Conservation (phyloP, 2,797 vertebrate genomes). For the Nothura maculosa region DNA sequence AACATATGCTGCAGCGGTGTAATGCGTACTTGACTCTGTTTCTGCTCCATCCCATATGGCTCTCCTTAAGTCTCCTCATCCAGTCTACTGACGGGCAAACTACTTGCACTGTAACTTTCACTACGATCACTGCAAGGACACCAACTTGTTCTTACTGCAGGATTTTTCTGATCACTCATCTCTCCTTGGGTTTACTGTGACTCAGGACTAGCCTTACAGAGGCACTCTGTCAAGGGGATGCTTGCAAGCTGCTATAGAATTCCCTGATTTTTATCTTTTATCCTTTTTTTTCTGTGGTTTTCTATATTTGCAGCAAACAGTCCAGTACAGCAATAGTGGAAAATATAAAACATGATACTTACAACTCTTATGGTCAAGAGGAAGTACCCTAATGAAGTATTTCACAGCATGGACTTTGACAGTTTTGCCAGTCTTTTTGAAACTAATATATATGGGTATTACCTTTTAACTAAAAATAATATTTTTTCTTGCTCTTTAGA, state of each 20-base stretch:
- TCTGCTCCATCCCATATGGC: not conserved
- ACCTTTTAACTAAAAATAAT: not conserved
- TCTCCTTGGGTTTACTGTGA: not conserved
- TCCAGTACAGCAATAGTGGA: not conserved
- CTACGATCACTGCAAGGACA: not conserved
- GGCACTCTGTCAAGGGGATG: no score
- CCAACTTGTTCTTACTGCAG: not conserved
- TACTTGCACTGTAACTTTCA: not conserved
- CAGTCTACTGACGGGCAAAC: not conserved
- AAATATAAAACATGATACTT: not conserved
- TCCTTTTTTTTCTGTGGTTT: not conserved
- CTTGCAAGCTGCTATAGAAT: no score
- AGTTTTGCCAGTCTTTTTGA: not conserved
- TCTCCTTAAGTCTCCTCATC: not conserved
- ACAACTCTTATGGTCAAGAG: not conserved
- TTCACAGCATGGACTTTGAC: not conserved
- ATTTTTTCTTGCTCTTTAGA: not conserved
- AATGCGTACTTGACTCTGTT: no score
- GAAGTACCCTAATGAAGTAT: not conserved
- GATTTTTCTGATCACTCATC: not conserved
- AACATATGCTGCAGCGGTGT: not conserved
- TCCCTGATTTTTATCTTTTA: no score
- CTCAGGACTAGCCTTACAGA: not conserved
- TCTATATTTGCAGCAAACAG: not conserved
- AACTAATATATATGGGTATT: not conserved